Percentiles rank a stretch among this genome's conserved stretches.
These are phyloP conservation scores for Nebria salina DNA, from an alignment of 2,888 invertebrate genomes.

Conservation along the genomic window DNA sequence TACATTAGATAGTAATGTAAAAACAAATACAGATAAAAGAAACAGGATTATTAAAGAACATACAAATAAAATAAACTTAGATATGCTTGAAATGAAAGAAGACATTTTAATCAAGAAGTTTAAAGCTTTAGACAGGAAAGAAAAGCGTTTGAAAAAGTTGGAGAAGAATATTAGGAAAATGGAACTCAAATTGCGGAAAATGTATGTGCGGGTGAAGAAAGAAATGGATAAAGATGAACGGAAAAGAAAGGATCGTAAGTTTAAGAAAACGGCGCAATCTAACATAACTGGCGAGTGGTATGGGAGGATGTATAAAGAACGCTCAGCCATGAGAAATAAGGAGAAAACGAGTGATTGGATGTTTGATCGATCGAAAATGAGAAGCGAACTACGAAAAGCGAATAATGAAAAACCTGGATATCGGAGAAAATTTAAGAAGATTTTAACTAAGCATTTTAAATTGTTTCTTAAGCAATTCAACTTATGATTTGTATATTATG, in stretches of 20 bases:
- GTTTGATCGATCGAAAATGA: conserved; percentile 39
- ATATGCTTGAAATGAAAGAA: conserved; percentile 23
- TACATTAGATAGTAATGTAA: background rate
- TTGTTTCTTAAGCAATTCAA: too few species aligned
- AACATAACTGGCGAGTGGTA: conserved; percentile 34
- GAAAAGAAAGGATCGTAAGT: conserved; percentile 11
- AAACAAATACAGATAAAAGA: background rate
- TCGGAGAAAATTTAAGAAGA: conserved; percentile 25
- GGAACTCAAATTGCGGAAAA: conserved; percentile 26
- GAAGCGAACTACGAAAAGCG: conserved; percentile 24
- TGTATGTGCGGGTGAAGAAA: conserved; percentile 18
- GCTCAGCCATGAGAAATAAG: conserved; percentile 33
- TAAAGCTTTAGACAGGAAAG: conserved; percentile 35
- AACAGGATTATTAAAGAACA: background rate
- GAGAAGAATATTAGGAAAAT: conserved; percentile 29
- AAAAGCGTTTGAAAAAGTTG: conserved; percentile 34
- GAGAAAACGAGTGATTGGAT: conserved; percentile 40
- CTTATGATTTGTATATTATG: too few species aligned
- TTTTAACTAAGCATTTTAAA: too few species aligned
- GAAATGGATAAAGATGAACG: conserved; percentile 8
- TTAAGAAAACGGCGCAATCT: background rate
- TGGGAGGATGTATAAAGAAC: conserved; percentile 16
- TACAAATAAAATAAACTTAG: background rate
- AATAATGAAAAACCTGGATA: background rate
- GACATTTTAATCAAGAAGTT: conserved; percentile 27